Conservation (phyloP, 2,113 vertebrate species). For the Rana temporaria region DNA sequence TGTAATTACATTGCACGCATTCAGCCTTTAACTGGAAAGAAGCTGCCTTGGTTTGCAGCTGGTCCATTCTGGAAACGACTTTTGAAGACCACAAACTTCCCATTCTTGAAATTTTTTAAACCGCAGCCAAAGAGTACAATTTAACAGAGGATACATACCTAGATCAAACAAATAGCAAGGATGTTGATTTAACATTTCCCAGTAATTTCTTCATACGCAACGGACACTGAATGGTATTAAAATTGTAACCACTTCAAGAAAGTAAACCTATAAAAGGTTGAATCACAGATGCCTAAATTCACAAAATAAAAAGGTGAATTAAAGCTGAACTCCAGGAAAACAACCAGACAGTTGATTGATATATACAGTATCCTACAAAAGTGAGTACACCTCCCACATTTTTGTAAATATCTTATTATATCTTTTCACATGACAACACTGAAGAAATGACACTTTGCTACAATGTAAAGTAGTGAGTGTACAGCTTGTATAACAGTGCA, state of each 20-base stretch:
- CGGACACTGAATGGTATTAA: conserved; percentile 44
- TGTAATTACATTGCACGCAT: too few species aligned
- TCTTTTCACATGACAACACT: too few species aligned
- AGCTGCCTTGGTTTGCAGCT: conserved; percentile 19
- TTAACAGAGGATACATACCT: conserved; percentile 28
- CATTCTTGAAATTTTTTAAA: conserved; percentile 18
- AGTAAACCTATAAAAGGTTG: conserved; percentile 37
- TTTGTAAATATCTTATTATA: too few species aligned
- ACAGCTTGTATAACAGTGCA: too few species aligned
- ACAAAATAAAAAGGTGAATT: background rate
- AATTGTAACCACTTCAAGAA: conserved; percentile 45
- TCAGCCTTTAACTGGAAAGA: background rate
- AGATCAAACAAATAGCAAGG: conserved; percentile 48
- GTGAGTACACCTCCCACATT: too few species aligned
- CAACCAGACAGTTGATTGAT: background rate
- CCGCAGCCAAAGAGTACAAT: conserved; percentile 33
- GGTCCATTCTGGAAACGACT: conserved; percentile 1
- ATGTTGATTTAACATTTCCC: conserved; percentile 56
- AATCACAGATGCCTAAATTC: conserved; percentile 32
- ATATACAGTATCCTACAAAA: too few species aligned
- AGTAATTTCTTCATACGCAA: conserved; percentile 43
- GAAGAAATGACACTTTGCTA: too few species aligned
- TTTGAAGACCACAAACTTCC: conserved; percentile 31
- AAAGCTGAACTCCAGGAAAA: too few species aligned
- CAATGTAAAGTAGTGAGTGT: too few species aligned